These are phyloP conservation scores for Tenebrosternarchus preto DNA, from an alignment of 2,113 vertebrate genomes.

Conservation along the genomic window DNA sequence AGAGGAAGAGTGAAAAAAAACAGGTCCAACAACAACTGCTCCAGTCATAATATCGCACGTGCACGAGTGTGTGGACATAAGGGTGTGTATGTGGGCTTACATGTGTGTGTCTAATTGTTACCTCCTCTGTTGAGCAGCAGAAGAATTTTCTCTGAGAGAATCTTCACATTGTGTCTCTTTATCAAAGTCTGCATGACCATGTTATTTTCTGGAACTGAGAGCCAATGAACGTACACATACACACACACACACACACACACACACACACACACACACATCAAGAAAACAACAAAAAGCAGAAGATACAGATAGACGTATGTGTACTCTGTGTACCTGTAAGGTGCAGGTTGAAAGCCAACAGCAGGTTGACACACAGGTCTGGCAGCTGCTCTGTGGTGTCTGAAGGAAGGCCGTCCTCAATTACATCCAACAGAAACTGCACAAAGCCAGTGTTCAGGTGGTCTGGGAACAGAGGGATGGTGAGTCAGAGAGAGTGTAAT, in stretches of 20 bases:
- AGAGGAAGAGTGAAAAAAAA: background rate
- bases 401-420: slow-evolving; percentile 89
- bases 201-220: slow-evolving; percentile 85
- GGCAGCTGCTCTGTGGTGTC: slow-evolving; percentile 92
- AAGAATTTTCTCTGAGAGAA: slow-evolving; percentile 91
- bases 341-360: slow-evolving; percentile 94
- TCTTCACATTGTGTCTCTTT: slow-evolving; percentile 88
- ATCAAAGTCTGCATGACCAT: slow-evolving; percentile 89
- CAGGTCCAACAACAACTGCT: no score
- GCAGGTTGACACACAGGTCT: slow-evolving; percentile 89
- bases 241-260: background rate
- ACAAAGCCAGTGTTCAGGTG: slow-evolving; percentile 92
- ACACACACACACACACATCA: background rate
- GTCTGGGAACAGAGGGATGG: slow-evolving; percentile 76
- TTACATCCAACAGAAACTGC: slow-evolving; percentile 87
- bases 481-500: background rate
- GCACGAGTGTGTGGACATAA: slow-evolving; percentile 9
- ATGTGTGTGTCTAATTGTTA: slow-evolving; percentile 60
- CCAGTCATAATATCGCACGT: no score
- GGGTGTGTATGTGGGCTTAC: slow-evolving; percentile 1
- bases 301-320: background rate
- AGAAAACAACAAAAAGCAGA: background rate
- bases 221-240: slow-evolving; percentile 16
- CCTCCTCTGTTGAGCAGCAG: slow-evolving; percentile 93
- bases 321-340: slow-evolving; percentile 78